These are phyloP conservation scores for Cyclina sinensis DNA, from an alignment of 1,140 invertebrate genomes.

Conservation along the genomic window DNA sequence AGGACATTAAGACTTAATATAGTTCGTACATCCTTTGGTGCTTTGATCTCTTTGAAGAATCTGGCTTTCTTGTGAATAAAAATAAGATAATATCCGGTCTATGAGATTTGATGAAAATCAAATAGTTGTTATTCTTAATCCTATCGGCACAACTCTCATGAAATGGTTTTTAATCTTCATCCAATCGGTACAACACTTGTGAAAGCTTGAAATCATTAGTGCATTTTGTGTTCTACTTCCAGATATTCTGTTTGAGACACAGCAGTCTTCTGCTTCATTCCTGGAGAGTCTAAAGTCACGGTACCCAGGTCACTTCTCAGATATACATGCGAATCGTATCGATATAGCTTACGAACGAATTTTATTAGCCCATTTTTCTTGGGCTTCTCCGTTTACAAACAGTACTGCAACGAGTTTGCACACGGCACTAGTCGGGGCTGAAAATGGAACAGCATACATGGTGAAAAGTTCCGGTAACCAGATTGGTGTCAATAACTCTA, in stretches of 20 bases:
- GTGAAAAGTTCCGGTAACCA: neutral
- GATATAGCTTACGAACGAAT: constrained; percentile 45
- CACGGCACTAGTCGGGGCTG: neutral
- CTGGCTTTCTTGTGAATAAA: too few species aligned
- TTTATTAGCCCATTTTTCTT: constrained; percentile 44
- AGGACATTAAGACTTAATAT: too few species aligned
- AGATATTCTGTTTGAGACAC: constrained; percentile 57
- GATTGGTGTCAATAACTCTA: neutral
- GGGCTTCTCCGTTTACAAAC: neutral
- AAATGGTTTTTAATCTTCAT: too few species aligned
- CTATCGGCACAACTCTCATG: too few species aligned
- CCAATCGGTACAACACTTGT: neutral
- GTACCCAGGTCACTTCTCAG: constrained; percentile 56
- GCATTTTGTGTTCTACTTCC: neutral
- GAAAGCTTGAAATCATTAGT: neutral
- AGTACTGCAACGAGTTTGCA: neutral
- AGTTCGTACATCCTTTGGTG: too few species aligned
- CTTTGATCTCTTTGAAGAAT: neutral
- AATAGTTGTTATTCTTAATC: too few species aligned
- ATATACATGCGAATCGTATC: neutral
- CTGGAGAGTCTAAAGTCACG: constrained; percentile 11
- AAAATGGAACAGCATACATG: neutral
- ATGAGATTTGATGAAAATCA: neutral
- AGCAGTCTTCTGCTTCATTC: constrained; percentile 43
- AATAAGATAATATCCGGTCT: neutral